Evolutionary conservation across 2,888 invertebrate species (phyloP).

Genomic region (Calameuta filiformis): DNA sequence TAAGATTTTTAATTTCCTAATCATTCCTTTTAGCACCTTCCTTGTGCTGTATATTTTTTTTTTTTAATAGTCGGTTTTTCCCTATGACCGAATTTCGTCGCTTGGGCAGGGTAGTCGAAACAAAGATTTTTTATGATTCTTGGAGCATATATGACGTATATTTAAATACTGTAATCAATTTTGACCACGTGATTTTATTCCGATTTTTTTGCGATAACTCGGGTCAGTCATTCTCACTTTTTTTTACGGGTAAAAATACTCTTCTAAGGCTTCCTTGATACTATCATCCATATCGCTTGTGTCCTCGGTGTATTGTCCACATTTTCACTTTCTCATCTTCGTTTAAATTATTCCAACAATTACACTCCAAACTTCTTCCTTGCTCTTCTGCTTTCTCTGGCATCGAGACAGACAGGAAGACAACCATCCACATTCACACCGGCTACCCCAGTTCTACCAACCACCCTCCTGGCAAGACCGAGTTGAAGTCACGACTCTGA

Average conservation of each 20-base stretch:
- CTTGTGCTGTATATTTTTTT: neutral
- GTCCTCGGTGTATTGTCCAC: neutral
- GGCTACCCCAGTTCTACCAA: constrained; percentile 2
- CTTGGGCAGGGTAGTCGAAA: no score
- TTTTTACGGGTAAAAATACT: no score
- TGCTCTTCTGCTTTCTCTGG: constrained; percentile 8
- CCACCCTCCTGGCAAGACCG: neutral
- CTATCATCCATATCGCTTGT: no score
- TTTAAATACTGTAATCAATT: no score
- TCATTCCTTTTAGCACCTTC: neutral
- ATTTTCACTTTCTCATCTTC: neutral
- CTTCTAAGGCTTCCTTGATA: no score
- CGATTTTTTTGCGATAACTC: constrained; percentile 23
- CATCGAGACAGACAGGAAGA: neutral
- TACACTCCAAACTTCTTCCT: constrained; percentile 20
- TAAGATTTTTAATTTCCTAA: neutral
- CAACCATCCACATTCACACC: neutral
- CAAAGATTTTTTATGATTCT: no score
- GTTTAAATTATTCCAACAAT: constrained; percentile 29
- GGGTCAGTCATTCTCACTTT: constrained; percentile 24
- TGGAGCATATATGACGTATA: no score
- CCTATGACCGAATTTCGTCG: neutral
- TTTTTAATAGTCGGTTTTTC: neutral
- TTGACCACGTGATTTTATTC: neutral
- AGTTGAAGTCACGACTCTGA: neutral